Evolutionary conservation across 1,140 invertebrate species (phyloP), one percentile per base, ranked within the genome.

Genomic region (Bombus confusus): DNA sequence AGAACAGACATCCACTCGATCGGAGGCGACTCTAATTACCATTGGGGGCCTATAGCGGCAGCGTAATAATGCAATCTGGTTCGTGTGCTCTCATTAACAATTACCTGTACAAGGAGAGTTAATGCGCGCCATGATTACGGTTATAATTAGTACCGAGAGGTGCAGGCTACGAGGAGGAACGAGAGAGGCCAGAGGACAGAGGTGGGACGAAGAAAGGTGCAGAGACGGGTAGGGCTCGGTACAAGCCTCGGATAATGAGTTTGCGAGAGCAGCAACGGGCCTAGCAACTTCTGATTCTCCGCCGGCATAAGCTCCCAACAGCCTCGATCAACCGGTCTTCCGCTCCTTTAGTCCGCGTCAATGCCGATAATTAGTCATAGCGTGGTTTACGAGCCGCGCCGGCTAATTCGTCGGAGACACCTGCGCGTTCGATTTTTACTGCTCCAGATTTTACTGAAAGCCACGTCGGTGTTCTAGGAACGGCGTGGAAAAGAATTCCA

Each of bases 51-150:
- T 57, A 34, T 37, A 68, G 41, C 72, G 66, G 79, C 25, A 73
- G 68, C 80, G 71, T 62, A 47, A 87, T 92, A 92, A 92, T 88
- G 85, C 88, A 88, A 93, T 92, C 87, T 72, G 83, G 85, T 77
- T 91, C 85, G 85, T 87, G 87, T 73, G 76, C 83, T 82, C 89
- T 90, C 92, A 88, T 93, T 93, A 93, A 93, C 92, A 92, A 93
- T 93, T 93, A 92, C 84, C 77, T 82, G 90, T 91, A 86, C 86
- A 87, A 90, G 91, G 86, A 90, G 87, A 92, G 87, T 88, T 91
- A 92, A 92, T 92, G 88, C 90, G 59, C 82, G 87, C 66, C 85
- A 86, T 86, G 87, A 90, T 90, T 90, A 89, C 84, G 89, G 66
- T 91, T 88, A 91, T 93, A 93, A 93, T 93, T 93, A 92, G 91